Percentiles rank a stretch among this genome's conserved stretches.
Conservation (phyloP, 2,888 invertebrate species). For the Sinotaia quadrata region DNA sequence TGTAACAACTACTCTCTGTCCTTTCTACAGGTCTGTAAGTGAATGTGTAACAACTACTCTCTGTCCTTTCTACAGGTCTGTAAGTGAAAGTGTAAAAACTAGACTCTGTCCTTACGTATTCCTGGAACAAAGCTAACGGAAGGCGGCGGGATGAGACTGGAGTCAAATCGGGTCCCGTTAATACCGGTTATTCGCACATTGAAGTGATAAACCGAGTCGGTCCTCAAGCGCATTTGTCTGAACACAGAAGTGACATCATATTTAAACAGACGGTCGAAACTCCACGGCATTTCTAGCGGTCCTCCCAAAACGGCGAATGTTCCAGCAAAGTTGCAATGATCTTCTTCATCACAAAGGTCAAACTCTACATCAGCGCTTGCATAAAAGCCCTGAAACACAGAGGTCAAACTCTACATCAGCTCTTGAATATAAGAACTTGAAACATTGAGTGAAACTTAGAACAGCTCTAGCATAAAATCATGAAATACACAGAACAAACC, state of each 20-base stretch:
- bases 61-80: too few relatives aligned
- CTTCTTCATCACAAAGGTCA: constrained; percentile 30
- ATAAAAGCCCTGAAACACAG: constrained; percentile 33
- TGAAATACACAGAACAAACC: too few relatives aligned
- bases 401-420: constrained; percentile 42
- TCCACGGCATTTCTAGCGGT: constrained; percentile 42
- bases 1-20: too few relatives aligned
- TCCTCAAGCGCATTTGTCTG: constrained; percentile 24
- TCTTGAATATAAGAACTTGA: constrained; percentile 33
- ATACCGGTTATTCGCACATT: constrained; percentile 23
- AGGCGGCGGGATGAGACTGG: constrained; percentile 25
- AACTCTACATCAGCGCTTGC: constrained; percentile 39
- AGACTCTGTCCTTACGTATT: constrained; percentile 31
- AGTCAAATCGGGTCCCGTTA: constrained; percentile 30
- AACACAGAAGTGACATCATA: constrained; percentile 40
- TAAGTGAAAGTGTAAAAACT: constrained; percentile 27
- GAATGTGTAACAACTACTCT: constrained; percentile 18
- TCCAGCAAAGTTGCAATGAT: constrained; percentile 29
- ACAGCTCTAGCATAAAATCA: too few relatives aligned
- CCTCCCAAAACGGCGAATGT: constrained; percentile 36
- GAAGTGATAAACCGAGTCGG: constrained; percentile 31
- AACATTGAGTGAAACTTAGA: too few relatives aligned
- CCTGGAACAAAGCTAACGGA: constrained; percentile 36
- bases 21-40: too few relatives aligned
- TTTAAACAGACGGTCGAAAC: constrained; percentile 40